Percentiles rank a stretch among this genome's conserved stretches.
Evolutionary conservation across 2,888 invertebrate species (phyloP).

Genomic region (Trissonchulus latispiculum): DNA sequence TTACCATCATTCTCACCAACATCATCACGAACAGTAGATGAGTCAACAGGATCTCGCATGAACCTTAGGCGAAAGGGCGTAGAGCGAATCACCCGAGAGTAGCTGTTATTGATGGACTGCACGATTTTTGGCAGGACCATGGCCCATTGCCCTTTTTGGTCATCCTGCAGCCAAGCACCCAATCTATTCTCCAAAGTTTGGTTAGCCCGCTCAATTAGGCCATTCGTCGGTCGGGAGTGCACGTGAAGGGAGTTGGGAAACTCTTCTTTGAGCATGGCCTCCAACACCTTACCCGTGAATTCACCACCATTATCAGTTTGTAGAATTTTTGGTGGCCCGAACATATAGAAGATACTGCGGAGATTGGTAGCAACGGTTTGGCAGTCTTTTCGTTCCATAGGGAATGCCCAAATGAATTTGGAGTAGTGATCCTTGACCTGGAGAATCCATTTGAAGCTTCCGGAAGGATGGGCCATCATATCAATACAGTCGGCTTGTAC

Average conservation of each 20-base stretch:
- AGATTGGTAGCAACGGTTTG: neutral
- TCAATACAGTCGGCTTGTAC: neutral
- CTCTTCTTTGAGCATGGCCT: too few relatives aligned
- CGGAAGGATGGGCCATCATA: neutral
- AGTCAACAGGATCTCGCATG: too few relatives aligned
- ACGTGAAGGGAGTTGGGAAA: neutral
- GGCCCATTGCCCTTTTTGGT: neutral
- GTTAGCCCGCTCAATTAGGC: neutral
- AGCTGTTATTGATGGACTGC: neutral
- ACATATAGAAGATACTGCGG: neutral
- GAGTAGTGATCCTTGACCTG: neutral
- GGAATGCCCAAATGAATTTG: neutral
- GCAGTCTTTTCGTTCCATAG: neutral
- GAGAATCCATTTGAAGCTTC: neutral
- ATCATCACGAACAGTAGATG: too few relatives aligned
- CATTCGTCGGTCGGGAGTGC: neutral
- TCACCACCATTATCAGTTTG: neutral
- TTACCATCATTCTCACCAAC: too few relatives aligned
- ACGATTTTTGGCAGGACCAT: neutral
- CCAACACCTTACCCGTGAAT: neutral
- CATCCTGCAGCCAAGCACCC: neutral
- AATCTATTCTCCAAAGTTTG: neutral
- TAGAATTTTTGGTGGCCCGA: neutral
- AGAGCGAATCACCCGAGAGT: neutral
- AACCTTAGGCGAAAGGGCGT: too few relatives aligned